A percentile compares a stretch with the other conserved stretches of the same genome.
These are phyloP conservation scores for Neoaliturus tenellus DNA, from an alignment of 2,888 invertebrate genomes.

Conservation along the genomic window DNA sequence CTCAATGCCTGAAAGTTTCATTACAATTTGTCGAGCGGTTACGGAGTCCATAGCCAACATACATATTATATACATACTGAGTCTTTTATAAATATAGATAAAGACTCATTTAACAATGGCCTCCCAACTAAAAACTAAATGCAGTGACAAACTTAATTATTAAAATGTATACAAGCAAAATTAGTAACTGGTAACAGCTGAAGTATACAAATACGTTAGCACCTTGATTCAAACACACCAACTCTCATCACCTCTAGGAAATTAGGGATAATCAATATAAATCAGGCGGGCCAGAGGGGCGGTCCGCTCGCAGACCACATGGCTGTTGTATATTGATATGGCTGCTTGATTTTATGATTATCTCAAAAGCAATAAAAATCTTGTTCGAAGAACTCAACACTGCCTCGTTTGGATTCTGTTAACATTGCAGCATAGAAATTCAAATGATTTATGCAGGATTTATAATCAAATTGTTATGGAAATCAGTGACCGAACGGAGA, in stretches of 20 bases:
- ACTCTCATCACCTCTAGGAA: neutral
- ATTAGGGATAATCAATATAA: neutral
- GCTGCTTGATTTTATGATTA: neutral
- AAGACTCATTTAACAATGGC: too few species aligned
- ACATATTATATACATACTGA: too few species aligned
- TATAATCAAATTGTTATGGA: neutral
- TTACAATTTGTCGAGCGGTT: too few species aligned
- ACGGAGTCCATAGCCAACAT: too few species aligned
- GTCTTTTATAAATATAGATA: too few species aligned
- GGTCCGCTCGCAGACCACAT: neutral
- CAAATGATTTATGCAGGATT: neutral
- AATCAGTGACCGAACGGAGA: neutral
- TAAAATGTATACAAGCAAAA: too few species aligned
- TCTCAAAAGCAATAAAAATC: neutral
- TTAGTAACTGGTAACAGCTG: too few species aligned
- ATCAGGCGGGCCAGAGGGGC: neutral
- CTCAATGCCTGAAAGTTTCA: too few species aligned
- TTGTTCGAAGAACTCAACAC: constrained; percentile 6
- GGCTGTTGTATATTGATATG: constrained; percentile 15
- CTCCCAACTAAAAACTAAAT: too few species aligned
- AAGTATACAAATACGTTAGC: too few species aligned
- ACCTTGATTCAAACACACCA: too few species aligned
- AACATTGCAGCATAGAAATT: neutral
- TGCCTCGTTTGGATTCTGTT: neutral
- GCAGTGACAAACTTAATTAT: too few species aligned